A percentile compares a stretch with the other conserved stretches of the same genome.
phyloP scores from a whole-genome alignment of 2,113 vertebrate species.

The Rallus limicola region DNA sequence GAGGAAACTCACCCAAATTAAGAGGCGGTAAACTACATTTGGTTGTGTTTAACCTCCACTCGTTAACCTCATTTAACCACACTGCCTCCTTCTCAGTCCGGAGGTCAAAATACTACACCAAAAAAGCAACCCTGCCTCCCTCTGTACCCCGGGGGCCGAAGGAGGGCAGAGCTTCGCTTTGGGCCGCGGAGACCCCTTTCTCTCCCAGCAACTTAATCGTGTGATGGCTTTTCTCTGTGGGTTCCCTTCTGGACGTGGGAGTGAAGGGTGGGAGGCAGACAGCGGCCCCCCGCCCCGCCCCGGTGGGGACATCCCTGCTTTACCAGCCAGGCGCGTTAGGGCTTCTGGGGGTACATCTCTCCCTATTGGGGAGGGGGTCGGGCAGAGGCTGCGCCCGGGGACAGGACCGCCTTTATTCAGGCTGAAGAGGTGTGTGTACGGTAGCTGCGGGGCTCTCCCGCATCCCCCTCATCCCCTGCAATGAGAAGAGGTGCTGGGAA shows the following conservation, averaged over 20 bases:
- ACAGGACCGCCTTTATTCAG: not conserved
- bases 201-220: too few species aligned
- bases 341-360: not conserved
- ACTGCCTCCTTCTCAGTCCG: not conserved
- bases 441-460: not conserved
- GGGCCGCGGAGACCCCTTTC: not conserved
- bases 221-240: not conserved
- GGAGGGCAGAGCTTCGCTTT: not conserved
- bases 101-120: not conserved
- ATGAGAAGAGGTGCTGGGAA: fast-evolving
- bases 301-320: not conserved
- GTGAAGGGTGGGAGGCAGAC: too few species aligned
- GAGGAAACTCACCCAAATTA: constrained; percentile 24
- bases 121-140: too few species aligned
- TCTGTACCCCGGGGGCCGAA: not conserved
- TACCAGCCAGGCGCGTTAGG: fast-evolving
- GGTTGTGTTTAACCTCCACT: not conserved
- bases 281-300: too few species aligned
- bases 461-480: not conserved
- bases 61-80: not conserved
- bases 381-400: too few species aligned
- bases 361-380: too few species aligned
- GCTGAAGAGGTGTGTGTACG: not conserved
- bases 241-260: not conserved
- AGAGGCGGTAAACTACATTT: not conserved